Evolutionary conservation across 2,888 invertebrate genomes (phyloP).

Genomic region (Caenorhabditis sp.): DNA sequence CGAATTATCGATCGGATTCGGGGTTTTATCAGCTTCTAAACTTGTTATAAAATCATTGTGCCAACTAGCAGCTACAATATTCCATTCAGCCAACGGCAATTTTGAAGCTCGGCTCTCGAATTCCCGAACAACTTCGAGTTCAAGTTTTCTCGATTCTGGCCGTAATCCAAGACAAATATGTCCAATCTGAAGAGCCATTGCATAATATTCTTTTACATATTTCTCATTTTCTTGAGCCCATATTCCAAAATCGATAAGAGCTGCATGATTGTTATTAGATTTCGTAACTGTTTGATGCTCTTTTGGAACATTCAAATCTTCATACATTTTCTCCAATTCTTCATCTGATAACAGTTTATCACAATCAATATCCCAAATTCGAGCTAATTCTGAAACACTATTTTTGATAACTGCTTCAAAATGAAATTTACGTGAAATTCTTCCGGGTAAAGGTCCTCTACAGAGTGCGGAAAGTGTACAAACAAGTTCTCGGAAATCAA

Average conservation of each 20-base stretch:
- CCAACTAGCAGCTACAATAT: slow-evolving; percentile 57
- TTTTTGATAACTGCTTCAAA: background rate
- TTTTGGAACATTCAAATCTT: slow-evolving; percentile 44
- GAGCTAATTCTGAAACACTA: slow-evolving; percentile 57
- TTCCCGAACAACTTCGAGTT: slow-evolving; percentile 44
- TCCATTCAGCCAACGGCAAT: slow-evolving; percentile 45
- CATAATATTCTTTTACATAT: slow-evolving; percentile 44
- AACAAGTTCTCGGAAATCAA: slow-evolving; percentile 92
- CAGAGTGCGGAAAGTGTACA: slow-evolving; percentile 93
- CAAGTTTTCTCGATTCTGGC: slow-evolving; percentile 47
- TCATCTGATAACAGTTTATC: slow-evolving; percentile 51
- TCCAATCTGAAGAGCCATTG: slow-evolving; percentile 53
- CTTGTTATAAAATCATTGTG: slow-evolving; percentile 46
- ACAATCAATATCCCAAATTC: slow-evolving; percentile 59
- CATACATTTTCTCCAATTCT: slow-evolving; percentile 49
- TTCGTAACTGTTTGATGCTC: slow-evolving; percentile 34
- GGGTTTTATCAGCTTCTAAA: slow-evolving; percentile 31
- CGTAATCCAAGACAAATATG: slow-evolving; percentile 63
- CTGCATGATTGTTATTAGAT: slow-evolving; percentile 39
- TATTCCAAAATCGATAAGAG: slow-evolving; percentile 56
- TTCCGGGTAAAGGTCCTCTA: slow-evolving; percentile 84
- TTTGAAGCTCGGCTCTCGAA: slow-evolving; percentile 23
- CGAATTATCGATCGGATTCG: slow-evolving; percentile 47
- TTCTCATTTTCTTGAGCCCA: slow-evolving; percentile 54
- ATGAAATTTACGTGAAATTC: slow-evolving; percentile 78